Percentiles rank a stretch among this genome's conserved stretches.
phyloP scores from a whole-genome alignment of 2,113 vertebrate genomes.

The Trematomus loennbergii region DNA sequence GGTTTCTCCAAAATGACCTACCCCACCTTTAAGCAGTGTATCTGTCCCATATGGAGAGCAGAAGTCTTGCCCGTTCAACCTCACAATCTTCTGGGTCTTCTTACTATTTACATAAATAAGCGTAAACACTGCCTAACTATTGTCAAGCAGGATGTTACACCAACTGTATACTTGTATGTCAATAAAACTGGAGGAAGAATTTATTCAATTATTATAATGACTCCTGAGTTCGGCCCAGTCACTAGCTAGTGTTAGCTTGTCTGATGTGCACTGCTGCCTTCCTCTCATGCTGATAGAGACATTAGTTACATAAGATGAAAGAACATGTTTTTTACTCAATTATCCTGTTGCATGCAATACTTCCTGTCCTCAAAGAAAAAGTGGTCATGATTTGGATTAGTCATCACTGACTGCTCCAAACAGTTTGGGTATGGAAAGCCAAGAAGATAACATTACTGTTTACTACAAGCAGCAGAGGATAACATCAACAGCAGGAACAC shows the following conservation, averaged over 20 bases:
- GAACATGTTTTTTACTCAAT: slow-evolving; percentile 29
- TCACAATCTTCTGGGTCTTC: neutral
- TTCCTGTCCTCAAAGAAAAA: slow-evolving; percentile 12
- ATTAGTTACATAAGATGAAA: slow-evolving; percentile 8
- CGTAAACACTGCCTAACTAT: neutral
- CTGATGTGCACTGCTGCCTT: slow-evolving; percentile 4
- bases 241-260: slow-evolving; percentile 22
- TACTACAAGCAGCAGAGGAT: neutral
- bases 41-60: neutral
- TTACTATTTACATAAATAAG: neutral
- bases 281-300: neutral
- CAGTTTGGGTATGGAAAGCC: slow-evolving; percentile 1
- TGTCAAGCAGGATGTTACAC: neutral
- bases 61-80: slow-evolving; percentile 1
- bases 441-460: slow-evolving; percentile 16
- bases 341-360: slow-evolving; percentile 4
- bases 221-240: neutral
- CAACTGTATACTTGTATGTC: neutral
- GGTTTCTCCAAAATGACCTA: too few relatives aligned
- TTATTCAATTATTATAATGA: slow-evolving; percentile 14
- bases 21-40: neutral
- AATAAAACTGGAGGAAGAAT: slow-evolving; percentile 5
- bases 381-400: neutral
- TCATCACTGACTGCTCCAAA: neutral
- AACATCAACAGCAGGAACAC: slow-evolving; percentile 1